Conservation (phyloP, 2,797 vertebrate species). For the Coluber constrictor region DNA sequence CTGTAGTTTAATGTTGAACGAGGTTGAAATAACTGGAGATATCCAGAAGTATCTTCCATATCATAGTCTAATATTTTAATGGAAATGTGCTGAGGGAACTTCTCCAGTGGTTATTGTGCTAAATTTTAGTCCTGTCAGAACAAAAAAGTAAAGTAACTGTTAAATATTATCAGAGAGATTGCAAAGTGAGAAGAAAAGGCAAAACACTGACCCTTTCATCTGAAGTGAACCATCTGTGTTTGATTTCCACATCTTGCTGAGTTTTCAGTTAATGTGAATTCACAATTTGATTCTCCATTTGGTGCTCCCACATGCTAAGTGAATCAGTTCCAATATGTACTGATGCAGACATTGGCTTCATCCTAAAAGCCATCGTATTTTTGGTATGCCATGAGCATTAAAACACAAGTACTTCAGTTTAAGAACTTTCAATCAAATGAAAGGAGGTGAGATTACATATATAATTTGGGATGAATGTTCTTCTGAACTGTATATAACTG, state of each 20-base stretch:
- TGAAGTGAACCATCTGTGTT: slow-evolving; percentile 62
- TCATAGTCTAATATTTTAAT: background rate
- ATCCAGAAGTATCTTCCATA: background rate
- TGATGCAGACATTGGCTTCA: slow-evolving; percentile 51
- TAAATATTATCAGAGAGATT: slow-evolving; percentile 49
- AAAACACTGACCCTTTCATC: slow-evolving; percentile 48
- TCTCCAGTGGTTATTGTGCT: slow-evolving; percentile 37
- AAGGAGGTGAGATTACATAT: background rate
- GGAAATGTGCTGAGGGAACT: slow-evolving; percentile 45
- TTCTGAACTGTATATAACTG: background rate
- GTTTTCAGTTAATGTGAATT: slow-evolving; percentile 63
- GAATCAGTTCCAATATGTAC: slow-evolving; percentile 56
- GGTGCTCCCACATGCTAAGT: slow-evolving; percentile 63
- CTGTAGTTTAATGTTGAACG: background rate
- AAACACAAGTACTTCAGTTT: slow-evolving; percentile 46
- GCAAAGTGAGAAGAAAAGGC: slow-evolving; percentile 50
- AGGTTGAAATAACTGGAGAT: background rate
- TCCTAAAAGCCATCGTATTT: slow-evolving; percentile 41
- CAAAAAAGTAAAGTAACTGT: slow-evolving; percentile 48
- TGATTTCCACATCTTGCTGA: slow-evolving; percentile 64
- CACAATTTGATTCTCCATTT: slow-evolving; percentile 64
- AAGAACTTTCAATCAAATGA: background rate
- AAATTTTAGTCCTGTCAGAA: slow-evolving; percentile 27
- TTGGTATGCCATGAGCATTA: slow-evolving; percentile 31
- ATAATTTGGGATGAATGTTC: background rate